These are phyloP conservation scores for Chelonus formosanus DNA, from an alignment of 2,888 invertebrate species.

Conservation along the genomic window DNA sequence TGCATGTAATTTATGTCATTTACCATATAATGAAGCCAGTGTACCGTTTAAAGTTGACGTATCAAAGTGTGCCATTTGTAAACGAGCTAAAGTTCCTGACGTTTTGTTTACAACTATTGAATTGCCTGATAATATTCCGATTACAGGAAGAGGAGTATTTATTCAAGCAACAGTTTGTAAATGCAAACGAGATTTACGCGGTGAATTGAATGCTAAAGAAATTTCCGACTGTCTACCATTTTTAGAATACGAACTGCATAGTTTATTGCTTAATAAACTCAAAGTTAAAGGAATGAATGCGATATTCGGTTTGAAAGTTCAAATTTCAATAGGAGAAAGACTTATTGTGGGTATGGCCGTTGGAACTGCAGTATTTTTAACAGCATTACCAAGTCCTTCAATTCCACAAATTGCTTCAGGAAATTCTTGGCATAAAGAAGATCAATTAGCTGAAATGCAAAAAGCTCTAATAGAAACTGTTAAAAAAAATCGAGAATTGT, in stretches of 20 bases:
- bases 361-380: slow-evolving; percentile 83
- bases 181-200: slow-evolving; percentile 79
- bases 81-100: slow-evolving; percentile 88
- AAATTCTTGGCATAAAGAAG: slow-evolving; percentile 72
- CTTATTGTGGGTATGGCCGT: slow-evolving; percentile 89
- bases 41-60: slow-evolving; percentile 80
- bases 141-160: slow-evolving; percentile 76
- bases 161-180: slow-evolving; percentile 81
- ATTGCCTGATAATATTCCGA: slow-evolving; percentile 78
- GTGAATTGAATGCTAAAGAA: slow-evolving; percentile 90
- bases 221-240: slow-evolving; percentile 95
- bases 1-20: slow-evolving; percentile 75
- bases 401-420: slow-evolving; percentile 77
- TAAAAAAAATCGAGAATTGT: slow-evolving; percentile 76
- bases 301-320: slow-evolving; percentile 82
- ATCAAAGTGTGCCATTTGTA: slow-evolving; percentile 74
- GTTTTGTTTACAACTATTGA: slow-evolving; percentile 90
- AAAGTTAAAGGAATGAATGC: slow-evolving; percentile 96
- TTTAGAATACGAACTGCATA: slow-evolving; percentile 94
- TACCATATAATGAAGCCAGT: slow-evolving; percentile 81
- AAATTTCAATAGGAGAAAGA: slow-evolving; percentile 82
- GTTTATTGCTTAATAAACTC: slow-evolving; percentile 87
- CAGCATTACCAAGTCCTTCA: slow-evolving; percentile 79
- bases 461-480: slow-evolving; percentile 76
- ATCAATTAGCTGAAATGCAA: slow-evolving; percentile 74